phyloP scores from a whole-genome alignment of 1,140 invertebrate species.

The Mya arenaria region DNA sequence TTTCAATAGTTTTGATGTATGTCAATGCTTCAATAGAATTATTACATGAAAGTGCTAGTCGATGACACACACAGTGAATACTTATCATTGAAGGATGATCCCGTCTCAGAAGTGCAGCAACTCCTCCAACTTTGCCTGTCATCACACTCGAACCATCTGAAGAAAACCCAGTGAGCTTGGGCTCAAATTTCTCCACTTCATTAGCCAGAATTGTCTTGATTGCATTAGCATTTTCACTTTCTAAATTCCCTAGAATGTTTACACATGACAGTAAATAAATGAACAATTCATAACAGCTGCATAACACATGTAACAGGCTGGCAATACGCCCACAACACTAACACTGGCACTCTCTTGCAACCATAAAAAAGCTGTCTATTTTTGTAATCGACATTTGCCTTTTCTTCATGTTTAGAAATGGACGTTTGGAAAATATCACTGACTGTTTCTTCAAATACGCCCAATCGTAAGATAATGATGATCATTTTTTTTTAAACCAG shows the following conservation, averaged over 20 bases:
- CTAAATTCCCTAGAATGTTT: not conserved
- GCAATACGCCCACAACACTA: not conserved
- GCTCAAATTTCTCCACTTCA: not conserved
- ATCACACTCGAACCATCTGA: conserved; percentile 20
- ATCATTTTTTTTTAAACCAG: not conserved
- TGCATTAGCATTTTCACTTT: conserved; percentile 3
- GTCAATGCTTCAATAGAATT: no score
- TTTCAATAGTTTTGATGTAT: no score
- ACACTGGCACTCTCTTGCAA: not conserved
- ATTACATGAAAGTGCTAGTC: no score
- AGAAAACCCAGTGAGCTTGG: not conserved
- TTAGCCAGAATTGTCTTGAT: not conserved
- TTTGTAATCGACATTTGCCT: not conserved
- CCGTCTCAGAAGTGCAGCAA: not conserved
- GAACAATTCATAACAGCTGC: not conserved
- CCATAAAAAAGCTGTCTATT: conserved; percentile 7
- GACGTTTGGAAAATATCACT: not conserved
- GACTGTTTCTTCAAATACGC: not conserved
- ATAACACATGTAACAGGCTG: conserved; percentile 15
- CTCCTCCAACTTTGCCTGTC: not conserved
- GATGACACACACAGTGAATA: no score
- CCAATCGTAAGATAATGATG: not conserved
- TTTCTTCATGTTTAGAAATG: not conserved
- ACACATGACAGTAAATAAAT: not conserved
- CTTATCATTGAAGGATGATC: not conserved